Evolutionary conservation across 2,113 vertebrate species (phyloP).

Genomic region (Colaptes auratus): DNA sequence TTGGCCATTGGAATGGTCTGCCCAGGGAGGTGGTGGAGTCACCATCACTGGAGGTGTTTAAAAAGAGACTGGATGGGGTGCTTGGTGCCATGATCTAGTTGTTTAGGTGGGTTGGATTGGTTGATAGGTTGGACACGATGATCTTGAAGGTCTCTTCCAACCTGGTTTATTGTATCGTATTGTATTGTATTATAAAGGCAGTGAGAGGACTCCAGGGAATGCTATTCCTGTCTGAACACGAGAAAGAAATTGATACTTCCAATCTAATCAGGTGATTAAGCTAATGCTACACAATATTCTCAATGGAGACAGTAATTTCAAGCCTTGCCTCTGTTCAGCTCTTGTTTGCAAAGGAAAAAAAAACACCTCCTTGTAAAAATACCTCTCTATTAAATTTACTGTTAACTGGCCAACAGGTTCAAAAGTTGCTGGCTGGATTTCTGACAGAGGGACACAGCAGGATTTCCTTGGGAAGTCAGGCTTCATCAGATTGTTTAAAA

Average conservation of each 20-base stretch:
- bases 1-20: too few species aligned
- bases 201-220: neutral
- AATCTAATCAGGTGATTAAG: neutral
- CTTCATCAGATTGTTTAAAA: conserved; percentile 20
- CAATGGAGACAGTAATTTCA: neutral
- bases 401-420: neutral
- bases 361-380: neutral
- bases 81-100: too few species aligned
- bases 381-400: neutral
- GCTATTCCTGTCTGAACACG: neutral
- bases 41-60: too few species aligned
- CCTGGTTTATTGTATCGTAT: too few species aligned
- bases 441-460: conserved; percentile 35
- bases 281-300: neutral
- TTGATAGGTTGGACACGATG: too few species aligned
- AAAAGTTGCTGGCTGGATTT: conserved; percentile 1
- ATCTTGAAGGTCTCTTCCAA: too few species aligned
- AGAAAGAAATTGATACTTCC: neutral
- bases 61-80: too few species aligned
- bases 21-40: too few species aligned
- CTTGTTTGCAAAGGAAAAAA: neutral
- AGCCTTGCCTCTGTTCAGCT: neutral
- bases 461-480: conserved; percentile 56
- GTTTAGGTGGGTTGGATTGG: too few species aligned
- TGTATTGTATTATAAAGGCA: too few species aligned